These are phyloP conservation scores for Equus quagga DNA, from an alignment of 2,113 vertebrate species.

Conservation along the genomic window DNA sequence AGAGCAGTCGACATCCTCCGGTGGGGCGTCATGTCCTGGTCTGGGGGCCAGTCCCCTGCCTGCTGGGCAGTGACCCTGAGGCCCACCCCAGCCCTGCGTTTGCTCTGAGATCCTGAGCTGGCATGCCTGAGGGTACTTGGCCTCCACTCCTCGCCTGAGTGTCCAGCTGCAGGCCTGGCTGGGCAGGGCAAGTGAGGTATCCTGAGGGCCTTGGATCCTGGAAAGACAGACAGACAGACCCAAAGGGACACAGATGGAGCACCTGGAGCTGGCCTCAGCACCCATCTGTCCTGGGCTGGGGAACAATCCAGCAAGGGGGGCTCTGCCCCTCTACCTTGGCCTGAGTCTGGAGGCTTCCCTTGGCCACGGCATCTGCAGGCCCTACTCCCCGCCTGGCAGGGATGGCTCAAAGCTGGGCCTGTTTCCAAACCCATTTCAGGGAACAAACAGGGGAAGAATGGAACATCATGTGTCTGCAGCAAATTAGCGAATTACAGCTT, in stretches of 20 bases:
- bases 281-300: not conserved
- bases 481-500: not conserved
- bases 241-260: not conserved
- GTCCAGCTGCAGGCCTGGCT: not conserved
- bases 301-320: not conserved
- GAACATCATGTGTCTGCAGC: not conserved
- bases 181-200: not conserved
- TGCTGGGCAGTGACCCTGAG: not conserved
- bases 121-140: not conserved
- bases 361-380: too few species aligned
- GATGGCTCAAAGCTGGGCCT: not conserved
- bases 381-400: not conserved
- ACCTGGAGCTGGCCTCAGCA: not conserved
- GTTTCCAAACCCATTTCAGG: not conserved
- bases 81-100: not conserved
- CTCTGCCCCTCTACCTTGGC: too few species aligned
- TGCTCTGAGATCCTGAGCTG: not conserved
- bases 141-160: too few species aligned
- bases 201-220: not conserved
- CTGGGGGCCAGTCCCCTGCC: not conserved
- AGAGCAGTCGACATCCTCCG: not conserved
- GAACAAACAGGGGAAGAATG: not conserved
- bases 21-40: too few species aligned
- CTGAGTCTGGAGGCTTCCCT: not conserved
- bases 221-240: not conserved